These are phyloP conservation scores for Cettia cetti DNA, from an alignment of 2,113 vertebrate species.

Conservation along the genomic window DNA sequence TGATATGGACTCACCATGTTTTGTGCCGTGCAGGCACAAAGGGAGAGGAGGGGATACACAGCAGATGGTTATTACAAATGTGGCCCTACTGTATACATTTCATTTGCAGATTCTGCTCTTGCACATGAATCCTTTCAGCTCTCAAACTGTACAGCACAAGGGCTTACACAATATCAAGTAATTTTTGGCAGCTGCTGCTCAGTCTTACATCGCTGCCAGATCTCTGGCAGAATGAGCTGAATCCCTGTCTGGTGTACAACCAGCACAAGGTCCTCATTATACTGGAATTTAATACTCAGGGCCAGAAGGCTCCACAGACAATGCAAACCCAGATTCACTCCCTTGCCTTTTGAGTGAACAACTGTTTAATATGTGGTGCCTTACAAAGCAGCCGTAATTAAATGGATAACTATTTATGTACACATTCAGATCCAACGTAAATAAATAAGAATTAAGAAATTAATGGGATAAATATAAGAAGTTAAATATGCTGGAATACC, in stretches of 20 bases:
- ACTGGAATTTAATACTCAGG: conserved; percentile 43
- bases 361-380: neutral
- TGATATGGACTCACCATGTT: neutral
- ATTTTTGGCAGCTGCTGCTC: conserved; percentile 61
- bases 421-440: conserved; percentile 7
- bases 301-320: conserved; percentile 53
- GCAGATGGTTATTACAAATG: conserved; percentile 9
- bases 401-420: conserved; percentile 14
- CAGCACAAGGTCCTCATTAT: conserved; percentile 67
- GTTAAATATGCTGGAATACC: neutral
- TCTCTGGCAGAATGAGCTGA: conserved; percentile 48
- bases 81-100: conserved; percentile 3
- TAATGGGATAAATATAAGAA: conserved; percentile 27
- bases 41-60: neutral
- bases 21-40: neutral
- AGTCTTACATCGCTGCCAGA: conserved; percentile 20
- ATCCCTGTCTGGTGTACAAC: conserved; percentile 32
- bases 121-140: neutral
- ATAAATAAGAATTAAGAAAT: conserved; percentile 42
- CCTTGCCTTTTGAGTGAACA: conserved; percentile 46
- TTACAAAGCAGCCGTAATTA: conserved; percentile 54
- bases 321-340: conserved; percentile 48
- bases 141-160: conserved; percentile 34
- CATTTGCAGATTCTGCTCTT: conserved; percentile 29
- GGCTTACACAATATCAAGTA: conserved; percentile 48